Evolutionary conservation across 2,113 vertebrate genomes (phyloP).

Genomic region (Oxyura jamaicensis): DNA sequence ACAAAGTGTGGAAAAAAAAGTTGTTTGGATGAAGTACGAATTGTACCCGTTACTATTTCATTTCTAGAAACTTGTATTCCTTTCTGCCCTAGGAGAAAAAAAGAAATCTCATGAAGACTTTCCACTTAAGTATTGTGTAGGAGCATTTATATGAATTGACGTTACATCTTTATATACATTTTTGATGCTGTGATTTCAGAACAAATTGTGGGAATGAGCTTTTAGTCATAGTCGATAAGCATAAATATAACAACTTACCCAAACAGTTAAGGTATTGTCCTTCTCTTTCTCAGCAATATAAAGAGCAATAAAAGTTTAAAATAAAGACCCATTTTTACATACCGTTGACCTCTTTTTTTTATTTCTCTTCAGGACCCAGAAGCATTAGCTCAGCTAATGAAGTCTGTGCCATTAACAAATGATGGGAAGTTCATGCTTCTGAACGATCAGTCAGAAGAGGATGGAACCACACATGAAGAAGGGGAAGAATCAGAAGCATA

Average conservation of each 20-base stretch:
- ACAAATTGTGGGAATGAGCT: background rate
- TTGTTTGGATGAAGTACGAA: background rate
- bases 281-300: background rate
- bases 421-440: slow-evolving; percentile 94
- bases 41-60: background rate
- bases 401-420: slow-evolving; percentile 89
- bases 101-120: background rate
- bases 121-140: background rate
- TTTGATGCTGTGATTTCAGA: background rate
- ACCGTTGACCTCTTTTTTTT: background rate
- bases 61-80: background rate
- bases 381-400: slow-evolving; percentile 91
- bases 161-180: background rate
- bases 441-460: slow-evolving; percentile 77
- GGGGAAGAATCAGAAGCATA: slow-evolving; percentile 94
- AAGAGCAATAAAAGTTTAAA: background rate
- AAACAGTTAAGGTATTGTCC: background rate
- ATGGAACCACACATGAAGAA: slow-evolving; percentile 59
- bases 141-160: too few species aligned
- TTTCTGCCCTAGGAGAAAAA: background rate
- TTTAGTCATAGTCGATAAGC: background rate
- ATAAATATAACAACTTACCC: background rate
- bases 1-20: background rate
- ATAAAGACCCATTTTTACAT: background rate
- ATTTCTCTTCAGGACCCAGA: slow-evolving; percentile 86